Evolutionary conservation across 2,113 vertebrate species (phyloP), one percentile per base, ranked within the genome.

Genomic region (Vulpes lagopus): DNA sequence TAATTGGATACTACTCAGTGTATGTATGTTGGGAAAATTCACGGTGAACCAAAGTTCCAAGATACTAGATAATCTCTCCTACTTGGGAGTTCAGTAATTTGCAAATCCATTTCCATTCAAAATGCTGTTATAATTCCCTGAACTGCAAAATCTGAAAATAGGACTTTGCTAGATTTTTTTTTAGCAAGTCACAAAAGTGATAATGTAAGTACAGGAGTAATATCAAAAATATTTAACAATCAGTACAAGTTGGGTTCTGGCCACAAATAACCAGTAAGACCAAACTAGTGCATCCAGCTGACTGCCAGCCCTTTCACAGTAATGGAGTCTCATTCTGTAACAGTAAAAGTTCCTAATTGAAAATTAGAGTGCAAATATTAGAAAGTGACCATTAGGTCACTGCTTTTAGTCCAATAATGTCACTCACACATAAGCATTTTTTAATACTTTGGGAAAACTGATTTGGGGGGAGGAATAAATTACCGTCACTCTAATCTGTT

Each of bases 171-270:
- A 55, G 23, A 87, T 16, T 8, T 84, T 43, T 43, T 43, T 80
- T 59, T 60, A 92, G 43, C 55, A 84, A 90, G 32, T 60, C 32
- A 90, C 25, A 43, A 67, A 96, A 88, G 25, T 80, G 53, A 69
- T 80, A 8, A 62, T 35, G 15, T 76, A 89, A 88, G 23, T 60
- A 78, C 5, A 69, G n/a, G 14, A 62, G 92, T 57, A 88, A 27
- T 57, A 64, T 35, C 67, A 81, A 49, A 81, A 95, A 30, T 96
- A 86, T 20, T 93, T 87, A 91, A 86, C 51, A 67, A 67, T 64
- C 23, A 27, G 30, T 35, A 79, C 22, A 53, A 38, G 11, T 59
- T 95, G 57, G 16, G 3, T 1, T 67, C 30, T 11, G 49, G 64
- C 12, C 71, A 67, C 49, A 84, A 60, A 71, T 38, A 76, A 82